A percentile compares a stretch with the other conserved stretches of the same genome.
phyloP scores from a whole-genome alignment of 2,888 invertebrate genomes.

The Hydrotaea cyrtoneurina region DNA sequence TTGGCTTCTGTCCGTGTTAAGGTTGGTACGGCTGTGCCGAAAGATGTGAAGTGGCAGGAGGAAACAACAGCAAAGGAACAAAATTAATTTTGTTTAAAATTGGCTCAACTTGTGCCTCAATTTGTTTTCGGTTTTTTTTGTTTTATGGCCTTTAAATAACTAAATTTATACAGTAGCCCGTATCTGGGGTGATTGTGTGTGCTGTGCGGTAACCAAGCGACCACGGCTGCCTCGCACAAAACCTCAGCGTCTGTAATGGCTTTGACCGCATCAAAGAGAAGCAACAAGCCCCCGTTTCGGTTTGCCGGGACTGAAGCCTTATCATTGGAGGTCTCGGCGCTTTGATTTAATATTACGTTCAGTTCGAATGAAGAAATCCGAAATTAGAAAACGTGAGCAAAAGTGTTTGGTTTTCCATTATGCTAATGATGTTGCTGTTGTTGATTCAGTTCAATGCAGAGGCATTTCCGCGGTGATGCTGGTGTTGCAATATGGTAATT shows the following conservation, averaged over 20 bases:
- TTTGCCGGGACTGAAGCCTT: background rate
- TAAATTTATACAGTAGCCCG: constrained; percentile 61
- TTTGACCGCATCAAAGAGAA: constrained; percentile 60
- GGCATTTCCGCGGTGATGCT: background rate
- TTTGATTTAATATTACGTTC: constrained; percentile 49
- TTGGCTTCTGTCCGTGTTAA: constrained; percentile 3
- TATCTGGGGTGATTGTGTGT: constrained; percentile 4
- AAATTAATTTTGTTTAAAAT: constrained; percentile 50
- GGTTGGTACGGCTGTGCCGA: background rate
- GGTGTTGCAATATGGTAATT: constrained; percentile 40
- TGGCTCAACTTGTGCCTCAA: constrained; percentile 59
- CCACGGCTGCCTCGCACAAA: constrained; percentile 12
- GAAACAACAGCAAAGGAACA: constrained; percentile 38
- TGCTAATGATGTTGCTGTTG: constrained; percentile 57
- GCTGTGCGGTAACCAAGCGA: background rate
- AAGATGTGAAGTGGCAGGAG: background rate
- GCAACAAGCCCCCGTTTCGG: background rate
- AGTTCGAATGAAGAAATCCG: constrained; percentile 6
- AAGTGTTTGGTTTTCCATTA: constrained; percentile 66
- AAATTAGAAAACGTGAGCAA: constrained; percentile 66
- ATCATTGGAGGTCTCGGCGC: constrained; percentile 1
- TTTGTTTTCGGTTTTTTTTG: constrained; percentile 45
- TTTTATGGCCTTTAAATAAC: constrained; percentile 36
- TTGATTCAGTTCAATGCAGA: background rate
- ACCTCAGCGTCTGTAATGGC: constrained; percentile 45